Evolutionary conservation across 37 sponge, comb jelly and placozoan genomes (phyloP), one percentile per base, ranked within the genome.

Genomic region (Oscarella lobularis): DNA sequence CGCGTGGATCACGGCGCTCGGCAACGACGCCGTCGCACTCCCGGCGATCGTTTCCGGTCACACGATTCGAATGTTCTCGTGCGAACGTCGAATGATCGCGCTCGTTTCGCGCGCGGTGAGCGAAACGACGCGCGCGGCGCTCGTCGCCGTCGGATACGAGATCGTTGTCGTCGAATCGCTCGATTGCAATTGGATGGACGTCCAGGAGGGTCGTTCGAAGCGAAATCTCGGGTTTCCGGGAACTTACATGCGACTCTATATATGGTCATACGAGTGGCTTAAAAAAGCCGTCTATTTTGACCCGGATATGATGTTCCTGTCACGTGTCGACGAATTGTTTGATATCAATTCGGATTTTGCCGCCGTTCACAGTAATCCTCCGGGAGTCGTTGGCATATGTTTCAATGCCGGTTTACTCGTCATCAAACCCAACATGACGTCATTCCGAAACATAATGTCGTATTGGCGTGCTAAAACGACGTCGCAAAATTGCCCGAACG

Each of bases 361-460:
- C 33, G 71, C 29, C 6, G 29, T 5, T 20, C 31, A 14, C 31
- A 34, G 71, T 68, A 35, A 5, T 68, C n/a, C 4, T 68, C 71
- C 6, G 71, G 71, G 71, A n/a, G 31, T 68, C 4, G 29, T 14
- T n/a, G 71, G 31, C 31, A 31, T 14, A 31, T 68, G 71, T 14
- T 68, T 68, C 71, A 68, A 68, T 68, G 71, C 71, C 29, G 71
- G 71, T 4, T 34, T 68, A 5, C n/a, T 20, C 33, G 71, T 68
- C 6, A n/a, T 68, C 29, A 31, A 68, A 34, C 60, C 60, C 20
- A 27, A 9, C 20, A 48, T 27, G 20, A 9, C 9, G 20, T 27
- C 60, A 27, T 48, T 27, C 60, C 20, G 14, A 27, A 20, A 48
- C 60, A 48, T 48, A 48, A 48, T 48, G 60, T 27, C 9, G 60